Base-by-base conservation (phyloP, 1,140 invertebrate genomes). In the Drosophila setifemur region DNA sequence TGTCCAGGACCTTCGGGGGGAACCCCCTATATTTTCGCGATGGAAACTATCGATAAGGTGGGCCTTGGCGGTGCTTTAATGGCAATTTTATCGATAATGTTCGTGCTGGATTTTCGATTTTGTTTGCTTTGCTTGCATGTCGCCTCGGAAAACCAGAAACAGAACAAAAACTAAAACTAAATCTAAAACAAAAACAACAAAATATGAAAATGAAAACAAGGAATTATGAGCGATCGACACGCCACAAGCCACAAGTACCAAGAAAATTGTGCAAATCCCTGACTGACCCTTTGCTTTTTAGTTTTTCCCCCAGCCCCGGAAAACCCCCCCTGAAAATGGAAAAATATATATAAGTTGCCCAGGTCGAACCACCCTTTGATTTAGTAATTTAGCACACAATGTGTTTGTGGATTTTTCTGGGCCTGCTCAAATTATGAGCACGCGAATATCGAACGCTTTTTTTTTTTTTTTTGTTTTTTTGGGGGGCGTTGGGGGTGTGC, bases 31-130 rank as follows among this genome's bases (percentile, higher is more conserved):
- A n/a, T 37, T 37, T 12, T 8, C 4, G 73, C 81, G 81, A 86
- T 86, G 75, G 53, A 72, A 86, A 76, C 81, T 86, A 86, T 86
- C 72, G 81, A 86, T 86, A 86, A 86, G 81, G 54, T 25, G 0
- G 2, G 14, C 19, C 35, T 33, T 33, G 47, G 35, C 40, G 42
- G 39, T 40, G 71, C 74, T 75, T 87, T 87, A 87, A 87, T 87
- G 82, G 82, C 82, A 87, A 87, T 87, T 87, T 87, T 87, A 87
- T 87, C 82, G 82, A 87, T 87, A 87, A 88, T 87, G 82, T 87
- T 87, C 82, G 82, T 87, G 82, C 70, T 81, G 81, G 81, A 86
- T 86, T 87, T 87, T 87, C 82, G 82, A 87, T 87, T 86, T 86
- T 85, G 81, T 86, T 85, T 85, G 72, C 81, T 86, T 85, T 85